Base-by-base conservation (phyloP, 2,888 invertebrate species). In the Amitus sp. region DNA sequence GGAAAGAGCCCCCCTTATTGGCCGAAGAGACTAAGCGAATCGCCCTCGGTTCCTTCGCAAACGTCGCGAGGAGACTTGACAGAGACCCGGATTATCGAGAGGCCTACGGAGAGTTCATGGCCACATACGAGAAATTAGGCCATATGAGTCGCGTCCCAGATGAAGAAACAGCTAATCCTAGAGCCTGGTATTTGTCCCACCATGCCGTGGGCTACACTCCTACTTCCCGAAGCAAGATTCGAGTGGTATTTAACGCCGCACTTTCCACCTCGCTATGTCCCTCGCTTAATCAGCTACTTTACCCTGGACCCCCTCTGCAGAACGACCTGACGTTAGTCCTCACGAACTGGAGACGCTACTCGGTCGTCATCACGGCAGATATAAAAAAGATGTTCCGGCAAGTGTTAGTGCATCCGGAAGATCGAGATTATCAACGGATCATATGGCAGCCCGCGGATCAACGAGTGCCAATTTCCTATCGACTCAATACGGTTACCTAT, bases 401-500 rank as follows among this genome's bases (percentile, higher is more conserved):
- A 27, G 9, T 27, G 5, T 6, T 6, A 9, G 27, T 27, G 27
- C 5, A 27, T 9, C 5, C 4, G 9, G 27, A 4, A 4, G 27
- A 27, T 27, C 27, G 9, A 9, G 27, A 27, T 27, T 9, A 6
- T 6, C 27, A 27, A 27, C 4, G 27, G 9, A 27, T 27, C 4
- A 9, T 27, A 27, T 27, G 27, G 27, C 4, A 9, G 9, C 9
- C 27, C 5, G 5, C 5, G 5, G 5, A 4, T 27, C 5, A 27
- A 6, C 5, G 9, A 27, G 15, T 2, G 1, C 15, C 28, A 17
- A 30, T 17, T 1, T 28, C 28, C 10, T 47, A 28, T 33, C 33
- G 47, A n/a, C 19, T 43, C n/a, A 19, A 9, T 1, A 43, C 43
- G 9, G 43, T 43, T 9, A 43, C 43, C n/a, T 43, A 43, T n/a